A percentile compares a stretch with the other conserved stretches of the same genome.
These are phyloP conservation scores for Rhinolophus ferrumequinum DNA, from an alignment of 2,113 vertebrate species.

Conservation along the genomic window DNA sequence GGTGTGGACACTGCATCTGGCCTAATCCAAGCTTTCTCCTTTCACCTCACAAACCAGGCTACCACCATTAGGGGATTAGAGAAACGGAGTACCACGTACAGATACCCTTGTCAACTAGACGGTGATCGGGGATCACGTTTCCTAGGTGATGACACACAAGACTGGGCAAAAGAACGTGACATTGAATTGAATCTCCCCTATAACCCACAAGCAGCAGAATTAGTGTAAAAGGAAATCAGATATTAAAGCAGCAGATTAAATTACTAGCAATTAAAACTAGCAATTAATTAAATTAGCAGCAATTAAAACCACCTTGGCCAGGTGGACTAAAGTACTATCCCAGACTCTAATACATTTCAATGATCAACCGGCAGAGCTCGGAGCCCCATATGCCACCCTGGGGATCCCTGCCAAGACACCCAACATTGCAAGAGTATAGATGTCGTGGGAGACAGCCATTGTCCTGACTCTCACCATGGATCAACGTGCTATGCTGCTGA, in stretches of 20 bases:
- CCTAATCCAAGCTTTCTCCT: neutral
- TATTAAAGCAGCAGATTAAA: neutral
- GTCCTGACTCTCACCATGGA: neutral
- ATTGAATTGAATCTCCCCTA: neutral
- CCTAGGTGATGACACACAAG: neutral
- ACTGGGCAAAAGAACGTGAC: neutral
- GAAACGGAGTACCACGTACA: neutral
- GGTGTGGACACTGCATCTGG: neutral
- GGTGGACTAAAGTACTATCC: neutral
- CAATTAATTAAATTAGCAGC: neutral
- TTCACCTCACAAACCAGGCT: neutral
- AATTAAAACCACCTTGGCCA: neutral
- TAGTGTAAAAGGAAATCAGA: neutral
- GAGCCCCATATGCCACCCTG: neutral
- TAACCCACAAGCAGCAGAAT: neutral
- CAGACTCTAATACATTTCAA: neutral
- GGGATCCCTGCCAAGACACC: neutral
- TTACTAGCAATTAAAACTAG: neutral
- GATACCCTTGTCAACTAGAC: neutral
- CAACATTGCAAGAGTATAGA: neutral
- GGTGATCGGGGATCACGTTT: neutral
- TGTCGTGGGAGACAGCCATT: neutral
- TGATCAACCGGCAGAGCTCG: neutral
- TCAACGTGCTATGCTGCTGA: neutral
- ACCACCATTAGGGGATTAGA: too few relatives aligned